Percentiles rank a stretch among this genome's conserved stretches.
These are phyloP conservation scores for Ophion ventricosus DNA, from an alignment of 2,888 invertebrate genomes.

Conservation along the genomic window DNA sequence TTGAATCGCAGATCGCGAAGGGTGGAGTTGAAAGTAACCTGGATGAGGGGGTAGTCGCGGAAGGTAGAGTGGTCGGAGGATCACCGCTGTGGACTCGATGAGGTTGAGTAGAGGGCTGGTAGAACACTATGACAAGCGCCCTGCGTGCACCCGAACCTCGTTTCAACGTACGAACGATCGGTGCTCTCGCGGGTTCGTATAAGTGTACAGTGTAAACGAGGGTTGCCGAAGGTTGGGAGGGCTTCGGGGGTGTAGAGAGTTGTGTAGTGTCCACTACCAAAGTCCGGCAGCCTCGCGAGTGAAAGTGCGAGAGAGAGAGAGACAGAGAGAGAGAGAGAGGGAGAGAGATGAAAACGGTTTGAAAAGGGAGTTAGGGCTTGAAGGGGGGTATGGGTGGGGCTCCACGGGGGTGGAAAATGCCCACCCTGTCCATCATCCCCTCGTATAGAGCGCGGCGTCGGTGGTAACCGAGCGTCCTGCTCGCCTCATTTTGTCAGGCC, in stretches of 20 bases:
- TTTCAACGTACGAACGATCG: slow-evolving; percentile 72
- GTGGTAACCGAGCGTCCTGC: slow-evolving; percentile 72
- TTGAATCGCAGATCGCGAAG: slow-evolving; percentile 43
- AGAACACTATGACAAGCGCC: slow-evolving; percentile 71
- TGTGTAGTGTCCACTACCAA: slow-evolving; percentile 54
- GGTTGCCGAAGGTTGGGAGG: slow-evolving; percentile 48
- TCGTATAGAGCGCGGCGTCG: slow-evolving; percentile 70
- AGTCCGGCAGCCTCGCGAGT: slow-evolving; percentile 43
- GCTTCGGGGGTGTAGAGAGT: slow-evolving; percentile 54
- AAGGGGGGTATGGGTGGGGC: slow-evolving; percentile 19
- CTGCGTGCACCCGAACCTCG: slow-evolving; percentile 71
- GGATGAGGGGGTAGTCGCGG: slow-evolving; percentile 54
- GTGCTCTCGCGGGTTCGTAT: slow-evolving; percentile 59
- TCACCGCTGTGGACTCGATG: slow-evolving; percentile 61
- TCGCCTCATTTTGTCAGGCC: slow-evolving; percentile 70
- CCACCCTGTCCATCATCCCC: slow-evolving; percentile 77
- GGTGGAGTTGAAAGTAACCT: slow-evolving; percentile 56
- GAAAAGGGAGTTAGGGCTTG: slow-evolving; percentile 38
- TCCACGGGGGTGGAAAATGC: slow-evolving; percentile 73
- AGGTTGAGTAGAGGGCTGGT: slow-evolving; percentile 67
- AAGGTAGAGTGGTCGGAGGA: slow-evolving; percentile 58
- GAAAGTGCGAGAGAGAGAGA: slow-evolving; percentile 64
- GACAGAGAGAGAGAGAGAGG: slow-evolving; percentile 57
- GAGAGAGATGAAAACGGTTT: slow-evolving; percentile 57
- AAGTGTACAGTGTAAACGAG: slow-evolving; percentile 66